These are phyloP conservation scores for Dromaius novaehollandiae DNA, from an alignment of 2,113 vertebrate species.

Conservation along the genomic window DNA sequence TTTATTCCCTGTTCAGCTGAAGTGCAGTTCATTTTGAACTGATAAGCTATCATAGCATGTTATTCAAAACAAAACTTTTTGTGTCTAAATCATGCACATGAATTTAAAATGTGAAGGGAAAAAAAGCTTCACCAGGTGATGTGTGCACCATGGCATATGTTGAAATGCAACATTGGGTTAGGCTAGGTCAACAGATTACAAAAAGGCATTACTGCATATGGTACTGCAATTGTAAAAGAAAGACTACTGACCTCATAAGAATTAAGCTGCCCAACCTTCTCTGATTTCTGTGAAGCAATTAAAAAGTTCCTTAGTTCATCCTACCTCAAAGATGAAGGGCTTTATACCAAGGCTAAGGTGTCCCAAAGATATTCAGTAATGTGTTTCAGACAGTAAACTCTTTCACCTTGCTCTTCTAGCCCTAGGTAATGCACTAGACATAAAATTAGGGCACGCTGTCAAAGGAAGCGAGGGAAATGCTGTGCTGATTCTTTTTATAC, in stretches of 20 bases:
- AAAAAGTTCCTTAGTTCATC: not conserved
- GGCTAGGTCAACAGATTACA: not conserved
- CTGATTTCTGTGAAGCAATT: not conserved
- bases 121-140: not conserved
- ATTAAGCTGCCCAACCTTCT: not conserved
- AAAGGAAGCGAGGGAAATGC: not conserved
- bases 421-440: fast-evolving
- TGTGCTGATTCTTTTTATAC: not conserved
- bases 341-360: not conserved
- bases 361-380: not conserved
- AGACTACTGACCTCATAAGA: not conserved
- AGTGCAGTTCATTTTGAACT: not conserved
- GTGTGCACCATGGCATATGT: not conserved
- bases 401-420: not conserved
- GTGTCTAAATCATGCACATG: not conserved
- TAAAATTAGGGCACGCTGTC: not conserved
- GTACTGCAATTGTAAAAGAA: not conserved
- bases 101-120: not conserved
- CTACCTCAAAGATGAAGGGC: not conserved
- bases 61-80: not conserved
- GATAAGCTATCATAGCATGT: not conserved
- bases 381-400: not conserved
- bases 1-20: too few species aligned
- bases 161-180: not conserved
- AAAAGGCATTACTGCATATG: not conserved